phyloP scores from a whole-genome alignment of 2,797 vertebrate species.

The Syndactyla subalaris region DNA sequence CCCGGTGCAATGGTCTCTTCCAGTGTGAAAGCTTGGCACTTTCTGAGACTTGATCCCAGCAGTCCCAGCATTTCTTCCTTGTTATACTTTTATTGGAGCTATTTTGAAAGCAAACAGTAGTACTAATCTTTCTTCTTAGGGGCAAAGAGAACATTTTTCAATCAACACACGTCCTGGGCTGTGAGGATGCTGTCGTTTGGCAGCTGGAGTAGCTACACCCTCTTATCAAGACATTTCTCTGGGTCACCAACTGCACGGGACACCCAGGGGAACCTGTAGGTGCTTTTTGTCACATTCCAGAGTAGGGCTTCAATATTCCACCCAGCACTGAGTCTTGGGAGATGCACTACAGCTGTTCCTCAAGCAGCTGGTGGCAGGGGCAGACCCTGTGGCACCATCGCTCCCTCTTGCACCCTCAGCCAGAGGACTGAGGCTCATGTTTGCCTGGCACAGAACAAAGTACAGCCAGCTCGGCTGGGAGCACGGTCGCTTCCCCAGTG shows the following conservation, averaged over 20 bases:
- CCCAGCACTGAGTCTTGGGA: background rate
- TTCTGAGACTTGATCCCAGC: background rate
- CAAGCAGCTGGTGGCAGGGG: background rate
- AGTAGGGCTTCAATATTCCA: background rate
- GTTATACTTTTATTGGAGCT: background rate
- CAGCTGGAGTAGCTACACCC: background rate
- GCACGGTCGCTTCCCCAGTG: background rate
- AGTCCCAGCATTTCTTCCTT: background rate
- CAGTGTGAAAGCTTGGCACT: background rate
- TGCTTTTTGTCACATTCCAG: background rate
- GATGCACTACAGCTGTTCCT: background rate
- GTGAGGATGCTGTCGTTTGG: background rate
- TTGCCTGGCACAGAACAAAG: background rate
- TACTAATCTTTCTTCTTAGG: background rate
- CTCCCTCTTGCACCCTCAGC: background rate
- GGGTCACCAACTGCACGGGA: background rate
- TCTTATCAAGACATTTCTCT: background rate
- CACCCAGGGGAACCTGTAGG: background rate
- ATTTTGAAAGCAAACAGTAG: background rate
- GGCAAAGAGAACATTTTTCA: background rate
- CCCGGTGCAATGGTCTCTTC: background rate
- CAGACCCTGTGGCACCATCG: background rate
- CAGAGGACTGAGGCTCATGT: background rate
- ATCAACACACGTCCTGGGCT: background rate
- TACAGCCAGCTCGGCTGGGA: fast-evolving